These are phyloP conservation scores for Junonia oenone DNA, from an alignment of 2,888 invertebrate species.

Conservation along the genomic window DNA sequence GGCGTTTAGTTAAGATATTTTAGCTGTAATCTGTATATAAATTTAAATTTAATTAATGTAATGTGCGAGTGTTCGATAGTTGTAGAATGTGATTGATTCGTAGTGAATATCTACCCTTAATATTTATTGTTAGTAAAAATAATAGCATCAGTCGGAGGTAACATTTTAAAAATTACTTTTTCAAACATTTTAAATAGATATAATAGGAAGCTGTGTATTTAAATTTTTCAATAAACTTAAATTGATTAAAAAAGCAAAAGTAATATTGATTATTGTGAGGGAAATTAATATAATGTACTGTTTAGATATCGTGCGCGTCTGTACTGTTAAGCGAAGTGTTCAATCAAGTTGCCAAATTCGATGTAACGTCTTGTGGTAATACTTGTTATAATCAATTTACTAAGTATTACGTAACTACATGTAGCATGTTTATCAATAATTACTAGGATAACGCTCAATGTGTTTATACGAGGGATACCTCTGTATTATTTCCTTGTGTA, in stretches of 20 bases:
- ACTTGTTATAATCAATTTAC: constrained; percentile 53
- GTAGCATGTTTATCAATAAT: constrained; percentile 70
- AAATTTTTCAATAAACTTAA: constrained; percentile 12
- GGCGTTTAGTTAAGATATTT: constrained; percentile 59
- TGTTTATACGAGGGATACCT: constrained; percentile 67
- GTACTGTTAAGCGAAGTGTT: constrained; percentile 55
- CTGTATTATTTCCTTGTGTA: constrained; percentile 53
- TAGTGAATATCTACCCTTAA: constrained; percentile 48
- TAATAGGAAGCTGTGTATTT: background rate
- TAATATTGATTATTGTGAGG: constrained; percentile 5
- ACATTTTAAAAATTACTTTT: constrained; percentile 16
- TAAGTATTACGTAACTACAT: constrained; percentile 53
- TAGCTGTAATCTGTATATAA: constrained; percentile 75
- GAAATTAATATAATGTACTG: constrained; percentile 18
- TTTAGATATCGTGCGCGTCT: constrained; percentile 32
- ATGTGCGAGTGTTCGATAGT: constrained; percentile 78
- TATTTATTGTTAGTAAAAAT: constrained; percentile 27
- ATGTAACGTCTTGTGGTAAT: constrained; percentile 61
- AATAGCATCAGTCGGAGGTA: constrained; percentile 21
- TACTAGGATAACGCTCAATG: constrained; percentile 73
- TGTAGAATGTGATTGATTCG: constrained; percentile 70
- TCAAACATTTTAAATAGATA: constrained; percentile 9
- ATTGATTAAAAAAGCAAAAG: background rate
- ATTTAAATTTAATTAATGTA: constrained; percentile 72
- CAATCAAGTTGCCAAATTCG: constrained; percentile 75